Evolutionary conservation across 2,113 vertebrate species (phyloP).

Genomic region (Trachemys scripta): DNA sequence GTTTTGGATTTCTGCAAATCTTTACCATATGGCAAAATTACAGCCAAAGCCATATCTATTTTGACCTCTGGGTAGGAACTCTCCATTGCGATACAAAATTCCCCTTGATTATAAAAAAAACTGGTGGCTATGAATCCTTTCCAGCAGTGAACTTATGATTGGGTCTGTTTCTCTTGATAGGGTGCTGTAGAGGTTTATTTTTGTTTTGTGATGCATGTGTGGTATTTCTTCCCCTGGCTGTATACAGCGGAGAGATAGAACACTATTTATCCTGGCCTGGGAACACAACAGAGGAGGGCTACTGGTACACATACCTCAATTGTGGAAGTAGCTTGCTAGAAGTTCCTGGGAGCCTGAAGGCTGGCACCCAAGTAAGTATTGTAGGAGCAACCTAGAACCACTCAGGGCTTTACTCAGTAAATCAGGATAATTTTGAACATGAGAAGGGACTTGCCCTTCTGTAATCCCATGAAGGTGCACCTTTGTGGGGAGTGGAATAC

Average conservation of each 20-base stretch:
- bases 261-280: not conserved
- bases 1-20: not conserved
- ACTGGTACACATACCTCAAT: not conserved
- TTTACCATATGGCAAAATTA: not conserved
- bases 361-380: not conserved
- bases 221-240: not conserved
- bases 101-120: not conserved
- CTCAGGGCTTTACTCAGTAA: not conserved
- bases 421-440: not conserved
- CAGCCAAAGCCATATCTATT: not conserved
- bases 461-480: not conserved
- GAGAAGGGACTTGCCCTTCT: not conserved
- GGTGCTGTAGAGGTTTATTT: not conserved
- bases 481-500: not conserved
- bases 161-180: not conserved
- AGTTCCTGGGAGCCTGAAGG: not conserved
- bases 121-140: not conserved
- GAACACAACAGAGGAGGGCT: not conserved
- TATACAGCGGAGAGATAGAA: not conserved
- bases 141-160: not conserved
- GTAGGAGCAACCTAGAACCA: not conserved
- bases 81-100: not conserved
- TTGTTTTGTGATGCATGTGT: not conserved
- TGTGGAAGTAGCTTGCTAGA: not conserved
- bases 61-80: not conserved